phyloP scores from a whole-genome alignment of 1,140 invertebrate genomes.

The Drosophila lacteicornis region DNA sequence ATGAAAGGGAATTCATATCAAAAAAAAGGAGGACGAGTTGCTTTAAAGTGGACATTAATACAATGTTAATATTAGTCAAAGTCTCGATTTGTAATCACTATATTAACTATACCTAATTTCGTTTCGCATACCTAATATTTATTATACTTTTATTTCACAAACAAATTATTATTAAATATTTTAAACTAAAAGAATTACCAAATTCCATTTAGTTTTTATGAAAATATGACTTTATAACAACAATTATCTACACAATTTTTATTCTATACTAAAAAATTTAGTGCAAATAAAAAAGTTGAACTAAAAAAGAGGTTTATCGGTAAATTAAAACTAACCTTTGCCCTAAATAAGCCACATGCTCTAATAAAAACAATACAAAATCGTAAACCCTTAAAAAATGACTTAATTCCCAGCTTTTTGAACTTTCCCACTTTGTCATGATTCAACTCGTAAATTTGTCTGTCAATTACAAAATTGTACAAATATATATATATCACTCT shows the following conservation, averaged over 20 bases:
- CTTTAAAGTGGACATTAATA: background rate
- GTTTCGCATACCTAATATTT: no score
- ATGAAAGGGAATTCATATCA: background rate
- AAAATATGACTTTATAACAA: no score
- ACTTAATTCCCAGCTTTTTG: background rate
- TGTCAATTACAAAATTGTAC: slow-evolving; percentile 5
- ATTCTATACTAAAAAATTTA: background rate
- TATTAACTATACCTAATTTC: no score
- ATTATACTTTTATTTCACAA: no score
- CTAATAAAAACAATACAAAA: background rate
- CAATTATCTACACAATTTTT: background rate
- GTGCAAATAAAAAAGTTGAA: background rate
- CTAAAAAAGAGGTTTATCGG: background rate
- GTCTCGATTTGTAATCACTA: no score
- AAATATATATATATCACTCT: slow-evolving; percentile 16
- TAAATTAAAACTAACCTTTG: background rate
- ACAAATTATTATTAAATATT: no score
- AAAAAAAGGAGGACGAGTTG: background rate
- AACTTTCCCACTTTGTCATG: slow-evolving; percentile 1
- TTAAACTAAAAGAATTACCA: no score
- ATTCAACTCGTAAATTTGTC: slow-evolving; percentile 20
- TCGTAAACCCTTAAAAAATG: slow-evolving; percentile 1
- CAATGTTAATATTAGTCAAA: background rate
- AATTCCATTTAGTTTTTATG: no score
- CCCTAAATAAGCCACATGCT: background rate